Evolutionary conservation across 2,113 vertebrate species (phyloP).

Genomic region (Trogon surrucura): DNA sequence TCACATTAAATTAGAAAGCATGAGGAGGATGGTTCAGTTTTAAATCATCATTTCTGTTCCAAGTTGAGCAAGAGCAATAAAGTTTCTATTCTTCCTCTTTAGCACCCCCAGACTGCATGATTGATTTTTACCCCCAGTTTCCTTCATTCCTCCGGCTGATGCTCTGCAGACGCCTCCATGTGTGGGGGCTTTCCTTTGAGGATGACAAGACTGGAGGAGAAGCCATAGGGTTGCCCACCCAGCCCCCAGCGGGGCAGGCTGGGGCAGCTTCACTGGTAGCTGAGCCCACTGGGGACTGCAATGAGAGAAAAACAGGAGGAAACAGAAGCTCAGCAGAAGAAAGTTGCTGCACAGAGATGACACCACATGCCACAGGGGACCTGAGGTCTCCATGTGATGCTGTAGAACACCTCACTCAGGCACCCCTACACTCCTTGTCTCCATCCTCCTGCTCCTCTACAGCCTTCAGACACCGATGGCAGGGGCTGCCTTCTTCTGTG

Average conservation of each 20-base stretch:
- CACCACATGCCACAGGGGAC: accelerated
- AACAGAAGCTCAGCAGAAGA: not conserved
- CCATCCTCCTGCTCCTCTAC: not conserved
- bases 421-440: not conserved
- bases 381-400: not conserved
- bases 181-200: not conserved
- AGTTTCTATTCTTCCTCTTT: not conserved
- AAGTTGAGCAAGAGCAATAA: not conserved
- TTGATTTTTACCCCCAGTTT: not conserved
- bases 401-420: not conserved
- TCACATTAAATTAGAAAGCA: not conserved
- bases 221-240: not conserved
- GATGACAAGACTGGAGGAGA: not conserved
- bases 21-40: not conserved
- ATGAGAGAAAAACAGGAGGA: not conserved
- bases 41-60: not conserved
- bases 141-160: not conserved
- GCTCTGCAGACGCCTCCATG: not conserved
- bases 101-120: not conserved
- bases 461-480: accelerated
- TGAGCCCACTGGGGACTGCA: not conserved
- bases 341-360: accelerated
- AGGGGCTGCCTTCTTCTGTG: not conserved
- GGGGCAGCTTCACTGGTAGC: not conserved
- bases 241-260: not conserved